Evolutionary conservation across 2,113 vertebrate species (phyloP).

Genomic region (Capreolus pygargus): DNA sequence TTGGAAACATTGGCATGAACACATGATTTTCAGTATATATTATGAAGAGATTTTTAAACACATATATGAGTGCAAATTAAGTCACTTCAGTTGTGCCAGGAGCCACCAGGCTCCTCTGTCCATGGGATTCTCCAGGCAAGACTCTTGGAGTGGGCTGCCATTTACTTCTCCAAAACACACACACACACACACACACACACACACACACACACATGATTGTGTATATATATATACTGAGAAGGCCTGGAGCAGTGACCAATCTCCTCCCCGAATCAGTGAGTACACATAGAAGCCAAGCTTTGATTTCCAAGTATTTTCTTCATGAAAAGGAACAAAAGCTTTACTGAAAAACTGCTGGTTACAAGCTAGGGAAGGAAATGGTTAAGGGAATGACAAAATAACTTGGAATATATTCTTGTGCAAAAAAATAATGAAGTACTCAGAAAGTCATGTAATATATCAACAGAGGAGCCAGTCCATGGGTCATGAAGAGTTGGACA

Average conservation of each 20-base stretch:
- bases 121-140: not conserved
- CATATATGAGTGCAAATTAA: not conserved
- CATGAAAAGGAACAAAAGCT: not conserved
- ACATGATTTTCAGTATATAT: not conserved
- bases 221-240: not conserved
- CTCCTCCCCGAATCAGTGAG: not conserved
- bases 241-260: not conserved
- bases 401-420: not conserved
- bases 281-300: accelerated
- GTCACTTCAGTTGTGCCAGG: not conserved
- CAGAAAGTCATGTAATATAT: not conserved
- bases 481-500: not conserved
- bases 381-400: not conserved
- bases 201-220: no score
- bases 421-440: not conserved
- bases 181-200: not conserved
- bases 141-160: not conserved
- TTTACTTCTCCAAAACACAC: not conserved
- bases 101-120: not conserved
- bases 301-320: not conserved
- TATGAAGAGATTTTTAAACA: not conserved
- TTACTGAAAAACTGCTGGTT: not conserved
- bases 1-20: not conserved
- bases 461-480: not conserved
- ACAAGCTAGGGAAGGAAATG: not conserved